Base-by-base conservation (phyloP, 2,113 vertebrate genomes). In the Lycaon pictus region DNA sequence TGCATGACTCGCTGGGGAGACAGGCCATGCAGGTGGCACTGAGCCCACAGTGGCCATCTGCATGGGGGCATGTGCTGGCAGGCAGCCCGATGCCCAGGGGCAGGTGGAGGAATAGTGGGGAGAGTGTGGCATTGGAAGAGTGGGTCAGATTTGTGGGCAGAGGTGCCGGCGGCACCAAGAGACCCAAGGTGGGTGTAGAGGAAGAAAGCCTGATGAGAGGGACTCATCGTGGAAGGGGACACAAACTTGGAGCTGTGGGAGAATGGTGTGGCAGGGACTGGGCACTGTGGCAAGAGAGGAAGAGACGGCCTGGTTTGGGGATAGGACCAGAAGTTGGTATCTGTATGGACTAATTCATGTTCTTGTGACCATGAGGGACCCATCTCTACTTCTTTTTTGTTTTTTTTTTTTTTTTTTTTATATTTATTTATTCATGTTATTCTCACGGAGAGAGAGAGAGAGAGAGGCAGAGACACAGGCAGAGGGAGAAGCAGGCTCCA, bases 41-140 rank as follows among this genome's bases (percentile, higher is more conserved):
- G 27, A 74, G 23, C 0, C 67, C 65, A 25, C 63, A 2, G 19
- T 0, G 6, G 43, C 58, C 5, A 2, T 15, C 83, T 25, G 23
- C 60, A 19, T 5, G 11, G 67, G 15, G 25, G 0, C 0, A 0
- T 17, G 2, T 37, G 10, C 3, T 76, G 58, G n/a, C 0, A 0
- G 0, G 25, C 7, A 0, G 2, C 2, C 0, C n/a, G 7, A 11
- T 0, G 7, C 72, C 80, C 72, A 13, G 29, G 17, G 32, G 32
- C 62, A 43, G 2, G 20, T 0, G 2, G 81, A 7, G 91, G 25
- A 32, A 67, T 58, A 6, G 20, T 22, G 3, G 55, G 35, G 56
- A 58, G 62, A 76, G 74, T 11, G 23, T 25, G 67, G 90, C 86
- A 0, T 60, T 60, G 20, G 53, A 62, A 13, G 81, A 71, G 69